Evolutionary conservation across 2,888 invertebrate genomes (phyloP).

Genomic region (Acleris cristana): DNA sequence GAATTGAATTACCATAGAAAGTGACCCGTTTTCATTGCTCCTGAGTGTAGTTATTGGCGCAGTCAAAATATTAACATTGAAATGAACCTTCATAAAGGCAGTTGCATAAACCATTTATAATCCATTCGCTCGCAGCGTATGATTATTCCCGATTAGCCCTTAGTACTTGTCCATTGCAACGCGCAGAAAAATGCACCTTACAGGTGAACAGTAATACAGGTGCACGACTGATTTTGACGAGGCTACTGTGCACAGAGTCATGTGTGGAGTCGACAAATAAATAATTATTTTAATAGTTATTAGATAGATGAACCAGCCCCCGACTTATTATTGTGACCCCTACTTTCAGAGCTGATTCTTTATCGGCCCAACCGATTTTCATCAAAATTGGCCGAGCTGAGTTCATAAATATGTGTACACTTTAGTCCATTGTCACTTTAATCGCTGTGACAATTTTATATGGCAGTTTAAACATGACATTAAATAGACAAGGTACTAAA

Average conservation of each 20-base stretch:
- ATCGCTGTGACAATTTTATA: too few species aligned
- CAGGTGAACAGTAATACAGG: conserved; percentile 56
- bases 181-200: conserved; percentile 45
- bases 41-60: too few species aligned
- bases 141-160: conserved; percentile 44
- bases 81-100: conserved; percentile 8
- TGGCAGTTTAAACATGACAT: too few species aligned
- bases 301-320: background rate
- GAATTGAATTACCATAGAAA: too few species aligned
- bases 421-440: too few species aligned
- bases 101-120: conserved; percentile 22
- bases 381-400: too few species aligned
- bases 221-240: conserved; percentile 62
- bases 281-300: background rate
- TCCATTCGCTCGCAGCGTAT: conserved; percentile 35
- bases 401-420: too few species aligned
- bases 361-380: too few species aligned
- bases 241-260: conserved; percentile 47
- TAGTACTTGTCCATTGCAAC: conserved; percentile 22
- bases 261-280: conserved; percentile 20
- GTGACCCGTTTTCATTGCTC: too few species aligned
- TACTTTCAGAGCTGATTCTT: too few species aligned
- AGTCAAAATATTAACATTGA: background rate
- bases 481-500: too few species aligned
- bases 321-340: too few species aligned